Base-by-base conservation (phyloP, 2,113 vertebrate species). In the Sorex araneus region DNA sequence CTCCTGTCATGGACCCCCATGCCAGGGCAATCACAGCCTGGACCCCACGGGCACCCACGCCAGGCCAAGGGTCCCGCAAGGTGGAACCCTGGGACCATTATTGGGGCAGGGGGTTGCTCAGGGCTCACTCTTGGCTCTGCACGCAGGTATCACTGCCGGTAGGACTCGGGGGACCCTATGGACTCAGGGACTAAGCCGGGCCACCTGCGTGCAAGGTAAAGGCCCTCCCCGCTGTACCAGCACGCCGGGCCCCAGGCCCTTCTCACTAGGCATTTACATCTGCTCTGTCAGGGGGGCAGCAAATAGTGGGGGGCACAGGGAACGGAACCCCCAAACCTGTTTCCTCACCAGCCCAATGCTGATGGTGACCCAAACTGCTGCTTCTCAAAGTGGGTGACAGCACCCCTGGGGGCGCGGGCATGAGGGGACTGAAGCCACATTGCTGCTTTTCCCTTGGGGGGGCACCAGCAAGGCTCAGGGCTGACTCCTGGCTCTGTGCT, bases 11-110 rank as follows among this genome's bases (percentile, higher is more conserved):
- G 3, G 0, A 9, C 36, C 25, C 60, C 3, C 10, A 13, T 57
- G 54, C 45, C 36, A 87, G 11, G 4, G 3, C 0, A 0, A 5
- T 34, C 80, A n/a, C 21, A 30, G 40, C 77, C 27, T 1, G 4
- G 30, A 30, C 45, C 30, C 47, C 60, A 60, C 30, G 23, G 0
- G 0, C 23, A 63, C 45, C 36, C 25, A 36, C 32, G 60, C 77
- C 77, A 83, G 71, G 34, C 30, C 3, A 9, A 43, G 34, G 18
- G n/a, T 0, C 10, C 60, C 66, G 19, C 36, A 8, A n/a, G 71
- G 36, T 21, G 7, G 66, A 60, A 32, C 57, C 27, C 2, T 0
- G 3, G 50, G 40, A 7, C 40, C 40, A 40, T 40, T 9, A 54
- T 81, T 57, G 36, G 15, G 25, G 45, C 25, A 60, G 30, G 3